phyloP scores from a whole-genome alignment of 2,888 invertebrate genomes.

The Vandiemenella viatica region DNA sequence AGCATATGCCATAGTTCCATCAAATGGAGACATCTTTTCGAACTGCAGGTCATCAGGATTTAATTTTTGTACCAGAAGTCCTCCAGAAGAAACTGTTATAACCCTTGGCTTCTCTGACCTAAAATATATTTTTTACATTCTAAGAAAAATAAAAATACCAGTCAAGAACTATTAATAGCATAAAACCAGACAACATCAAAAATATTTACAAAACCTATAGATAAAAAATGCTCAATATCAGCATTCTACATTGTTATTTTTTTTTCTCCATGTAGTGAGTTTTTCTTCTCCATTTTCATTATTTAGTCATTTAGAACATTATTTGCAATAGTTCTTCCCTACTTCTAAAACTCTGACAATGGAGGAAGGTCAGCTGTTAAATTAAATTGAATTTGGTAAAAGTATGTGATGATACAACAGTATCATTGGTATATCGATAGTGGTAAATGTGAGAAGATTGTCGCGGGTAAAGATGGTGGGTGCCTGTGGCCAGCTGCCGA shows the following conservation, averaged over 20 bases:
- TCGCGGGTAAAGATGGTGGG: no score
- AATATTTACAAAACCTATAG: not conserved
- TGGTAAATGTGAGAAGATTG: no score
- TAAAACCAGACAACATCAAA: not conserved
- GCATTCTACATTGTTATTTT: not conserved
- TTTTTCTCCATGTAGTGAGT: no score
- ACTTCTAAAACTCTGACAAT: no score
- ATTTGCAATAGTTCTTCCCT: no score
- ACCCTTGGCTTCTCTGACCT: constrained; percentile 25
- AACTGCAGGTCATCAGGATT: constrained; percentile 29
- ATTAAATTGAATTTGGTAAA: no score
- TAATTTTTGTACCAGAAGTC: constrained; percentile 32
- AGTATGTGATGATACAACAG: no score
- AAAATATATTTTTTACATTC: not conserved
- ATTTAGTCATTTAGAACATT: no score
- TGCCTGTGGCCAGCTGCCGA: no score
- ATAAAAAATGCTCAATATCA: not conserved
- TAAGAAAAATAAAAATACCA: constrained; percentile 22
- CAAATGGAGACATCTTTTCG: constrained; percentile 29
- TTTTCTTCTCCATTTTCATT: no score
- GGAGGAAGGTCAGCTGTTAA: no score
- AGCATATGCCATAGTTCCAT: constrained; percentile 32
- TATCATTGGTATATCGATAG: no score
- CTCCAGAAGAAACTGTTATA: constrained; percentile 31
- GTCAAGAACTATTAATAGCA: constrained; percentile 1